A percentile compares a stretch with the other conserved stretches of the same genome.
Conservation (phyloP, 2,113 vertebrate species). For the Mastomys coucha region DNA sequence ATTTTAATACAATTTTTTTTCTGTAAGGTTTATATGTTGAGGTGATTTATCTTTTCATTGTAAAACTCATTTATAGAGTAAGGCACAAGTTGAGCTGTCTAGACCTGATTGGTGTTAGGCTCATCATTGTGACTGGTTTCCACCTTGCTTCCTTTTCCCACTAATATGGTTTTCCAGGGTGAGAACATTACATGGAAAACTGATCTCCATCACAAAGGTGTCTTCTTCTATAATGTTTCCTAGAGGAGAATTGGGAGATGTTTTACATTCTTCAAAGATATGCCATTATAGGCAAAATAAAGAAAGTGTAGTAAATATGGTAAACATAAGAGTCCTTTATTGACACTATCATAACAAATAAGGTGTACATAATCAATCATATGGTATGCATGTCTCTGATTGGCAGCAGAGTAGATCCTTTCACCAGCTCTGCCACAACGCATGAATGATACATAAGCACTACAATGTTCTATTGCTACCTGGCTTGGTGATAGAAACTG, state of each 20-base stretch:
- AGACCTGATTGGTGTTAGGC: no score
- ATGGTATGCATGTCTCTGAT: neutral
- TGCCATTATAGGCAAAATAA: neutral
- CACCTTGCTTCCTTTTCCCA: neutral
- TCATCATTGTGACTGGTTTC: no score
- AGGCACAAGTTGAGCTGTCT: no score
- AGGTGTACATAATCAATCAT: neutral
- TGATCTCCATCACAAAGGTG: neutral
- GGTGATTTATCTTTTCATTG: neutral
- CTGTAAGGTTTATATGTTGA: neutral
- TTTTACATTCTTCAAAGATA: neutral
- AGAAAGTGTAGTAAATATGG: no score
- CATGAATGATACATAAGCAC: neutral
- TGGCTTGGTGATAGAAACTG: neutral
- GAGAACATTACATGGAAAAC: neutral
- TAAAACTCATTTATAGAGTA: neutral
- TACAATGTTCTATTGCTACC: no score
- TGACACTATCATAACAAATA: neutral
- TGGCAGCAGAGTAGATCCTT: neutral
- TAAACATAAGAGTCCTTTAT: neutral
- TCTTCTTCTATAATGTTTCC: neutral
- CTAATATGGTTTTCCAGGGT: no score
- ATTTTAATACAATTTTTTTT: neutral
- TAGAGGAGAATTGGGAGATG: neutral
- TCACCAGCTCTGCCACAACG: neutral